Percentiles rank a stretch among this genome's conserved stretches.
Conservation (phyloP, 2,888 invertebrate species). For the Ormyrus pomaceus region DNA sequence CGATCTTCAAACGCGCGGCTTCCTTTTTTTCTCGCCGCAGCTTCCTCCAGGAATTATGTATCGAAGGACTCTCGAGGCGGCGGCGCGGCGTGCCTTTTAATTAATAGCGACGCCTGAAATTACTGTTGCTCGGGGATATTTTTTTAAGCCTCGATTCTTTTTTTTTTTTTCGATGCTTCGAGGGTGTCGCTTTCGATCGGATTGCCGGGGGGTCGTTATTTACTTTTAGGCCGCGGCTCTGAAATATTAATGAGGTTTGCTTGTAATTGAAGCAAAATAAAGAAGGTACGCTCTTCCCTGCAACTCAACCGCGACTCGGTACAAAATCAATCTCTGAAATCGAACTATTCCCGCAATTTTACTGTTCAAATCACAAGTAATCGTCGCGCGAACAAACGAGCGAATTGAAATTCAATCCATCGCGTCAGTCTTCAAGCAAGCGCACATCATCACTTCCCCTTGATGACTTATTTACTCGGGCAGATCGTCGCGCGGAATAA, state of each 20-base stretch:
- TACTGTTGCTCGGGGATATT: conserved; percentile 40
- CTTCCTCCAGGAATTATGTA: background rate
- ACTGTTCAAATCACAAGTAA: too few relatives aligned
- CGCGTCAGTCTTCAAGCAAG: background rate
- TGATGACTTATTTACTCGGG: conserved; percentile 17
- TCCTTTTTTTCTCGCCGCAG: background rate
- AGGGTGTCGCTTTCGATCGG: too few relatives aligned
- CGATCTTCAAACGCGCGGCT: conserved; percentile 34
- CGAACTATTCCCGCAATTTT: too few relatives aligned
- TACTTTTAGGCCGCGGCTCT: background rate
- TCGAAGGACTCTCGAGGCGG: background rate
- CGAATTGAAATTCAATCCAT: background rate
- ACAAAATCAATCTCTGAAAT: too few relatives aligned
- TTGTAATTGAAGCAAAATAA: conserved; percentile 5
- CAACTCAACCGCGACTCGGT: background rate
- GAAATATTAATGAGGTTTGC: conserved; percentile 20
- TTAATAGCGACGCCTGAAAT: conserved; percentile 38
- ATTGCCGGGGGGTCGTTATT: background rate
- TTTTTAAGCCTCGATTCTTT: background rate
- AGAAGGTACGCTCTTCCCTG: background rate
- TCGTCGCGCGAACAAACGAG: background rate
- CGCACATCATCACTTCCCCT: background rate
- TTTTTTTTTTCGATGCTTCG: background rate
- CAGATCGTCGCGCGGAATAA: background rate
- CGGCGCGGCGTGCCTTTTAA: conserved; percentile 6